phyloP scores from a whole-genome alignment of 1,140 invertebrate genomes.

The Procambarus virginalis region DNA sequence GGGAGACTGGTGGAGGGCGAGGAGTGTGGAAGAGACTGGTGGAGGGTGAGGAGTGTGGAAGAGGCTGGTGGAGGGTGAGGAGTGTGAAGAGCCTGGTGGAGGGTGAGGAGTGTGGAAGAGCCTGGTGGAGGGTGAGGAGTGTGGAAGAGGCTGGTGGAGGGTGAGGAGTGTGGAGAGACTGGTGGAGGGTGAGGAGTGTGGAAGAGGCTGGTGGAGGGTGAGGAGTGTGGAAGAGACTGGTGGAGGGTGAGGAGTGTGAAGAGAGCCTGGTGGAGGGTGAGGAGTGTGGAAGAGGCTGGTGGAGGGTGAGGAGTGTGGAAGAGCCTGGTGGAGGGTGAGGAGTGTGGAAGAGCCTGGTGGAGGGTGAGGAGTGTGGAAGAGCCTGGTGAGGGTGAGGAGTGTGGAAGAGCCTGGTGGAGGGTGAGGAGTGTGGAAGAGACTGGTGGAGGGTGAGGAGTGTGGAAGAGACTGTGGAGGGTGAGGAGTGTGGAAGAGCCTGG shows the following conservation, averaged over 20 bases:
- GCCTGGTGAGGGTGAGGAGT: background rate
- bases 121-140: background rate
- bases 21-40: background rate
- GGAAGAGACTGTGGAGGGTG: background rate
- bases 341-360: background rate
- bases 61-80: background rate
- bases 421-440: background rate
- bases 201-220: background rate
- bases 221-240: background rate
- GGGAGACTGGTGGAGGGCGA: background rate
- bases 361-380: background rate
- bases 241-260: background rate
- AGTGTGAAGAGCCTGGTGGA: background rate
- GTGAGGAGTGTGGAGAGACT: background rate
- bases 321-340: background rate
- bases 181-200: background rate
- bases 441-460: background rate
- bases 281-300: background rate
- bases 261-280: background rate
- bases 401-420: background rate
- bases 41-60: background rate
- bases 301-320: background rate
- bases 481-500: background rate
- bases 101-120: background rate
- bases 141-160: background rate